These are phyloP conservation scores for Amphipyra berbera DNA, from an alignment of 2,888 invertebrate genomes.

Conservation along the genomic window DNA sequence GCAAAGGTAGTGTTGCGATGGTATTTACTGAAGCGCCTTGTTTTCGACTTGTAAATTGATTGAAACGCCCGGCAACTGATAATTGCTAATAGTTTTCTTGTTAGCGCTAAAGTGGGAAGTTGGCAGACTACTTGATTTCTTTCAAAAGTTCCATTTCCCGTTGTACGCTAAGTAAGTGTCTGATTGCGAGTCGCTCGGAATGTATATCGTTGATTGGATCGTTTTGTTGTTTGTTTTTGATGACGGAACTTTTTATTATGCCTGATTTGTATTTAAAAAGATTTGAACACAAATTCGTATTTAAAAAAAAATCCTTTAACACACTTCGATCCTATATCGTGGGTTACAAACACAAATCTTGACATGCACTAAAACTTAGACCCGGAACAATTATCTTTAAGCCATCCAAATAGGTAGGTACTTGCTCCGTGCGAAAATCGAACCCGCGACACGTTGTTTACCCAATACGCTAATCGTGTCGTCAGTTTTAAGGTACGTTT, in stretches of 20 bases:
- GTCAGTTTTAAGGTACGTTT: no score
- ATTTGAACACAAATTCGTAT: not conserved
- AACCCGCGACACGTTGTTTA: no score
- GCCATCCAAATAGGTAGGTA: no score
- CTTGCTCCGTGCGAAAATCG: no score
- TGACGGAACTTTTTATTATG: not conserved
- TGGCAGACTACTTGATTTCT: conserved; percentile 77
- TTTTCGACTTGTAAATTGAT: conserved; percentile 85
- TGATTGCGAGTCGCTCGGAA: conserved; percentile 66
- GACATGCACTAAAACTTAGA: no score
- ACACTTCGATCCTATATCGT: no score
- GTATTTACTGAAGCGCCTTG: conserved; percentile 75
- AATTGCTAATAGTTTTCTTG: conserved; percentile 88
- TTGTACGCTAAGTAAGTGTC: conserved; percentile 66
- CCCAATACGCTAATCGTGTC: no score
- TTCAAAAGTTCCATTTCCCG: conserved; percentile 71
- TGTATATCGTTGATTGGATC: conserved; percentile 46
- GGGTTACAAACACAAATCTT: no score
- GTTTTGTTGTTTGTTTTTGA: conserved; percentile 34
- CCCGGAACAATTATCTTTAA: no score
- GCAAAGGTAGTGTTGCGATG: conserved; percentile 45
- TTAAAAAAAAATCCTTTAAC: no score
- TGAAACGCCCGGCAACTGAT: conserved; percentile 83
- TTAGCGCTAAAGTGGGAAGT: conserved; percentile 78
- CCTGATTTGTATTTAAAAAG: not conserved